A percentile compares a stretch with the other conserved stretches of the same genome.
phyloP scores from a whole-genome alignment of 2,113 vertebrate genomes.

The Ptilonorhynchus violaceus region DNA sequence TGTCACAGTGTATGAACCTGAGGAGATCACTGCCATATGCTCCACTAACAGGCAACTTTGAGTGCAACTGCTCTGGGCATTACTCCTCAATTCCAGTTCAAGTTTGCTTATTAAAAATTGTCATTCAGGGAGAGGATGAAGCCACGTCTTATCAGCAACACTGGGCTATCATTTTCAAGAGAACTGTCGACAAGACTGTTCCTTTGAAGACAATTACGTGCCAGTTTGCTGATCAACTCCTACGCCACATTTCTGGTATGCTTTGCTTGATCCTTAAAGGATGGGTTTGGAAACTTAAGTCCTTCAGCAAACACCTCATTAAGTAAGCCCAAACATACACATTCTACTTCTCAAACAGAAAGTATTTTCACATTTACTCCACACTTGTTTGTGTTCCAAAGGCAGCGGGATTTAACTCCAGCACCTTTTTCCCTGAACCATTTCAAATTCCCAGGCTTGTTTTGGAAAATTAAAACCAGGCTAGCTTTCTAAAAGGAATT shows the following conservation, averaged over 20 bases:
- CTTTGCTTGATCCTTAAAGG: neutral
- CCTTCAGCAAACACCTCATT: neutral
- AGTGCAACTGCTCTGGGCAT: neutral
- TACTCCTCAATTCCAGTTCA: neutral
- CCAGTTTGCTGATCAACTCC: neutral
- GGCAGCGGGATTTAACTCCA: neutral
- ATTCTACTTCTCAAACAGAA: neutral
- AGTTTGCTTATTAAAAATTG: neutral
- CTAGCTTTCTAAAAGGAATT: neutral
- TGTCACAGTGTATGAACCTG: neutral
- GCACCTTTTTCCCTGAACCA: neutral
- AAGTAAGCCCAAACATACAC: neutral
- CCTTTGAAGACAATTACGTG: neutral
- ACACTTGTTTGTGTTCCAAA: neutral
- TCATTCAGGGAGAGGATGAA: neutral
- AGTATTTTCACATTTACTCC: neutral
- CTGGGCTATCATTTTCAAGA: neutral
- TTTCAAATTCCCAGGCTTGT: neutral
- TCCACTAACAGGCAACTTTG: neutral
- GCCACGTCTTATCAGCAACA: neutral
- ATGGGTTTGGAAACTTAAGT: neutral
- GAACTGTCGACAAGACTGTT: neutral
- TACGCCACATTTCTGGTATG: neutral
- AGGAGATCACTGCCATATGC: neutral
- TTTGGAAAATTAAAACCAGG: constrained; percentile 5